phyloP scores from a whole-genome alignment of 1,140 invertebrate genomes.

The Nasonia vitripennis region DNA sequence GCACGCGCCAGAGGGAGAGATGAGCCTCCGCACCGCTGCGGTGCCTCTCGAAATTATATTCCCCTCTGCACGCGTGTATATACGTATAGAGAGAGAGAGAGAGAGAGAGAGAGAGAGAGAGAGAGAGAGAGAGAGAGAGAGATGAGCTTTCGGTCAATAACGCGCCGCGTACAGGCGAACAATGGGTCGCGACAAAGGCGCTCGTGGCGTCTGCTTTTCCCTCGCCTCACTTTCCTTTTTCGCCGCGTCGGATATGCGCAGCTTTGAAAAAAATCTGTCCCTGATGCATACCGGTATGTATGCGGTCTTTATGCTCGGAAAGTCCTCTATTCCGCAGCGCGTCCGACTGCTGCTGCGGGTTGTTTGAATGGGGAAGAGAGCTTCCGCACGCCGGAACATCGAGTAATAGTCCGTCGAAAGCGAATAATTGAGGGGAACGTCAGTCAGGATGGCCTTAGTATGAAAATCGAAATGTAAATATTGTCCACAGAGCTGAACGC shows the following conservation, averaged over 20 bases:
- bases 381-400: too few species aligned
- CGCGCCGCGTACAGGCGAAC: slow-evolving; percentile 5
- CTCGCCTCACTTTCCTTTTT: not conserved
- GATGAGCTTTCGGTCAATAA: slow-evolving; percentile 38
- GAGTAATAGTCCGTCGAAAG: too few species aligned
- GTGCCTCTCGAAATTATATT: slow-evolving; percentile 38
- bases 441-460: too few species aligned
- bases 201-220: not conserved
- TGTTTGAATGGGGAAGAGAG: not conserved
- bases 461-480: slow-evolving; percentile 2
- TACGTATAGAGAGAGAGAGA: too few species aligned
- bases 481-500: slow-evolving; percentile 82
- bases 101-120: too few species aligned
- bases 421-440: too few species aligned
- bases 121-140: too few species aligned
- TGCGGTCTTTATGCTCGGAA: not conserved
- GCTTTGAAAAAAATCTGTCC: slow-evolving; percentile 24
- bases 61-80: not conserved
- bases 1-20: not conserved
- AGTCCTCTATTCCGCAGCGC: not conserved
- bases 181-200: slow-evolving; percentile 26
- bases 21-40: not conserved
- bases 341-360: not conserved
- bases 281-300: not conserved
- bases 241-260: not conserved